Conservation (phyloP, 2,888 invertebrate genomes). For the Oligia strigilis region DNA sequence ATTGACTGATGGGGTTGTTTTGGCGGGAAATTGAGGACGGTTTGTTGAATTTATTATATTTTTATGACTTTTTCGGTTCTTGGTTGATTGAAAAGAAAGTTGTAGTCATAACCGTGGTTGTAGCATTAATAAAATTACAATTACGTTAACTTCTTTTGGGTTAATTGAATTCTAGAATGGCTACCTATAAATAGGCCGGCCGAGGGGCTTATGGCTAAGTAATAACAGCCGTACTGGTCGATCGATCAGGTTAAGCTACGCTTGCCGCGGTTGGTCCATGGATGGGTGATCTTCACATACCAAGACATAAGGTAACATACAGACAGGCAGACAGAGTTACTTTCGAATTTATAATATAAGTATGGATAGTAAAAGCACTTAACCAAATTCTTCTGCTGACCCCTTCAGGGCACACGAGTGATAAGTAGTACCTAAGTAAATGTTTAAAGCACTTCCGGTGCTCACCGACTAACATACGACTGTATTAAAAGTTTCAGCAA, state of each 20-base stretch:
- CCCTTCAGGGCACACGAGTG: background rate
- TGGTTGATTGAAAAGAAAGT: slow-evolving; percentile 11
- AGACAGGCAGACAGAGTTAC: too few relatives aligned
- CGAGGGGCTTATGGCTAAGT: too few relatives aligned
- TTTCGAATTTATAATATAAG: too few relatives aligned
- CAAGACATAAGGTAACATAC: too few relatives aligned
- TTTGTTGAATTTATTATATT: slow-evolving; percentile 1
- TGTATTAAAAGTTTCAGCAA: slow-evolving; percentile 38
- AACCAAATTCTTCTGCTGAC: background rate
- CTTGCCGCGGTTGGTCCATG: too few relatives aligned
- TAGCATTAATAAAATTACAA: slow-evolving; percentile 29
- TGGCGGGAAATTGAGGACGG: slow-evolving; percentile 30
- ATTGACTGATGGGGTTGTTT: slow-evolving; percentile 42
- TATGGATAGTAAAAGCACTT: background rate
- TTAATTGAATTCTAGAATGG: background rate
- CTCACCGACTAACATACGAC: background rate
- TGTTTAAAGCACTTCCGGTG: background rate
- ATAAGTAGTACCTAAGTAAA: background rate
- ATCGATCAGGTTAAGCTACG: too few relatives aligned
- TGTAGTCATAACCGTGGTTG: background rate
- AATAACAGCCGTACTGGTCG: too few relatives aligned
- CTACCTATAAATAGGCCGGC: too few relatives aligned
- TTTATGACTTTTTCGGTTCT: slow-evolving; percentile 7
- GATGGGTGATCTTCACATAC: too few relatives aligned
- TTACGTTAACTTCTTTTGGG: background rate